Conservation (phyloP, 2,113 vertebrate species). For the Rafetus swinhoei region DNA sequence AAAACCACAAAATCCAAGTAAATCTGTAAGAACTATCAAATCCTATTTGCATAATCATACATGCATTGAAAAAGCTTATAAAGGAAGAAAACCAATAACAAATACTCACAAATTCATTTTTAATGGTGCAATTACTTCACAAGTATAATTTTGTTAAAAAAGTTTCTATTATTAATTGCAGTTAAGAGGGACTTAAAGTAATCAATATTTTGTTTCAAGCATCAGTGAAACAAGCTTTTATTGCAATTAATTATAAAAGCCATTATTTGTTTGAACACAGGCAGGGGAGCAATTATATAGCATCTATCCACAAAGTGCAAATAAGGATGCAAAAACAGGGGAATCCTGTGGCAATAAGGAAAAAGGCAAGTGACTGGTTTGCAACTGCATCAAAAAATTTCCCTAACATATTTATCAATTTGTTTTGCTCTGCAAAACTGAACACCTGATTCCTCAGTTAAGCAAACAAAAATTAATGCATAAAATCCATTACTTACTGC, state of each 20-base stretch:
- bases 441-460: background rate
- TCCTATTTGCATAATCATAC: background rate
- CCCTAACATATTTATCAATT: background rate
- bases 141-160: background rate
- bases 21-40: background rate
- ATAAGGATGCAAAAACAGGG: background rate
- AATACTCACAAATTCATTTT: background rate
- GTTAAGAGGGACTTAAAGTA: background rate
- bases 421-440: background rate
- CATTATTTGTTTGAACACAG: background rate
- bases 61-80: background rate
- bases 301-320: background rate
- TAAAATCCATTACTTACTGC: background rate
- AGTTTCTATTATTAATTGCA: background rate
- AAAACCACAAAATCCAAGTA: background rate
- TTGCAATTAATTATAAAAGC: background rate
- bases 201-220: background rate
- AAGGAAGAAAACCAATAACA: background rate
- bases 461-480: background rate
- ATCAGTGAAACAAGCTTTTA: background rate
- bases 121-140: background rate
- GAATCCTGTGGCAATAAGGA: background rate
- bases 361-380: background rate
- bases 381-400: background rate
- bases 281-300: background rate